Evolutionary conservation across 2,797 vertebrate species (phyloP).

Genomic region (Lepus oiostolus): DNA sequence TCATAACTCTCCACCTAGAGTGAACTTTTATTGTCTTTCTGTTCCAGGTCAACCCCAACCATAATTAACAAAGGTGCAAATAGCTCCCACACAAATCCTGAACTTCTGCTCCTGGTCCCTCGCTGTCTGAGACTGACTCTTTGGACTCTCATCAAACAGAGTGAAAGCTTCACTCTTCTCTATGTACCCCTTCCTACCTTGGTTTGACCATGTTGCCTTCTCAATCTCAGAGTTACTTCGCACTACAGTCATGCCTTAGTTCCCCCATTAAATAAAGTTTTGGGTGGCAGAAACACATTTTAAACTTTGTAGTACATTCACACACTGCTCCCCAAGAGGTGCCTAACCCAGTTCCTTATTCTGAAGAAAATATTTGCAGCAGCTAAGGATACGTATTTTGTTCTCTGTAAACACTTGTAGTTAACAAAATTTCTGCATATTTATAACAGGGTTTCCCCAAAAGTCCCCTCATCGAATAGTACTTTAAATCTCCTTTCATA

Average conservation of each 20-base stretch:
- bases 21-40: background rate
- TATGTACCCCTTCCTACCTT: background rate
- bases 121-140: background rate
- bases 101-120: background rate
- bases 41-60: background rate
- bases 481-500: constrained; percentile 55
- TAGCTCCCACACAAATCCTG: background rate
- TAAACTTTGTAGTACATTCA: background rate
- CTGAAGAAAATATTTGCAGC: background rate
- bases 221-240: background rate
- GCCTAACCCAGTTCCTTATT: background rate
- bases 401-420: background rate
- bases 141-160: background rate
- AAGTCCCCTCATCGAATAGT: constrained; percentile 38
- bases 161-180: constrained; percentile 3
- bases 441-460: background rate
- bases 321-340: background rate
- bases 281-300: background rate
- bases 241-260: background rate
- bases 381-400: background rate
- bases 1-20: background rate
- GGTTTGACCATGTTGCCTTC: background rate
- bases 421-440: background rate
- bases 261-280: background rate
- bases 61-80: background rate